Percentiles rank a stretch among this genome's conserved stretches.
Conservation (phyloP, 2,797 vertebrate species). For the Forpus xanthops region DNA sequence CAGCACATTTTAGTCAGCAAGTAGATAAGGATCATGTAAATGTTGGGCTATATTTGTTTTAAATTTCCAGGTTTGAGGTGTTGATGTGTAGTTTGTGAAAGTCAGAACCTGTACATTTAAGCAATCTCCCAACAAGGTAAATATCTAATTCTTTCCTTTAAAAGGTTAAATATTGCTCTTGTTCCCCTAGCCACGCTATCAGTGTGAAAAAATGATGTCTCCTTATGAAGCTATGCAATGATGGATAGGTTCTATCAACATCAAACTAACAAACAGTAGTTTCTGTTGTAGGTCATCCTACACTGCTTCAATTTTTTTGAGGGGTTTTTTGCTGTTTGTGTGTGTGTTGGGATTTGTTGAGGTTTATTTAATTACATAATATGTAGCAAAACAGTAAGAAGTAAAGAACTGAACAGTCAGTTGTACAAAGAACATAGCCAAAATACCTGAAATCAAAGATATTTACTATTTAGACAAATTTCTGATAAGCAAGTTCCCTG, state of each 20-base stretch:
- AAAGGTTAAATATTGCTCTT: neutral
- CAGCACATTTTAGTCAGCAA: neutral
- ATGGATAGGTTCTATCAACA: neutral
- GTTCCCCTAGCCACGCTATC: neutral
- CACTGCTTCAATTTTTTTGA: neutral
- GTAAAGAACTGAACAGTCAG: neutral
- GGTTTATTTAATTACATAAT: neutral
- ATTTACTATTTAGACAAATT: neutral
- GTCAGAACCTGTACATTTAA: neutral
- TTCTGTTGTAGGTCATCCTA: neutral
- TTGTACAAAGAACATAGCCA: neutral
- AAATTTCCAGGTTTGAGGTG: neutral
- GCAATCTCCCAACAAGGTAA: neutral
- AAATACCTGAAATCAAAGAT: neutral
- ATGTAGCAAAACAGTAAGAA: neutral
- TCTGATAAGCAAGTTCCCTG: neutral
- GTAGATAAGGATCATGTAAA: neutral
- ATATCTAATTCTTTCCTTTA: neutral
- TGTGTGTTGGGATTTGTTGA: rapidly evolving
- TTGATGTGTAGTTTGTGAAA: neutral
- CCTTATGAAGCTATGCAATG: neutral
- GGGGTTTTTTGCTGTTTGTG: neutral
- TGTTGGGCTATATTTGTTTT: neutral
- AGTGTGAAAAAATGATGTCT: neutral
- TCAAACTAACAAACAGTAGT: neutral